phyloP scores from a whole-genome alignment of 92 coral and sea anemone genomes.

The Ricordea florida region DNA sequence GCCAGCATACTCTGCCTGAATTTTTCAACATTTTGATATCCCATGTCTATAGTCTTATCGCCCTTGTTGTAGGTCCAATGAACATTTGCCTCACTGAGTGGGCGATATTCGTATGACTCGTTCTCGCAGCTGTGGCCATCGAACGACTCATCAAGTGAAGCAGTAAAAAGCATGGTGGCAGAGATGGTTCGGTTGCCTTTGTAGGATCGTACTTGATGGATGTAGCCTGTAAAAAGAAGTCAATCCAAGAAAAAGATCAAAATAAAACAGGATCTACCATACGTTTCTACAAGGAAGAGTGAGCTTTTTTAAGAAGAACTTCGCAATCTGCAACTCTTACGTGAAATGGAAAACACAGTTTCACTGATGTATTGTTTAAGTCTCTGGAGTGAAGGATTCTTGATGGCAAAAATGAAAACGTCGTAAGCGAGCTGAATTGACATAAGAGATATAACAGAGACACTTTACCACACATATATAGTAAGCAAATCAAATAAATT shows the following conservation, averaged over 20 bases:
- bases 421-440: not conserved
- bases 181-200: slow-evolving; percentile 77
- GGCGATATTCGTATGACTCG: slow-evolving; percentile 77
- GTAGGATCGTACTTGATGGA: slow-evolving; percentile 93
- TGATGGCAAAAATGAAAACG: not conserved
- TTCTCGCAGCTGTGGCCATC: slow-evolving; percentile 81
- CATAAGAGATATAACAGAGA: not conserved
- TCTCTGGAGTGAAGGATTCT: not conserved
- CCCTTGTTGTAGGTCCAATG: slow-evolving; percentile 97
- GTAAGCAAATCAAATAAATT: too few relatives aligned
- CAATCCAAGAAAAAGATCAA: too few relatives aligned
- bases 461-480: not conserved
- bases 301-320: too few relatives aligned
- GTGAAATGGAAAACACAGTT: not conserved
- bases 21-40: slow-evolving; percentile 75
- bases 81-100: slow-evolving; percentile 84
- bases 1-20: slow-evolving; percentile 49
- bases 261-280: too few relatives aligned
- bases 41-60: slow-evolving; percentile 86
- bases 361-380: not conserved
- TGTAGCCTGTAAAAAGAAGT: slow-evolving; percentile 61
- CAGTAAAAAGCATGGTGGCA: slow-evolving; percentile 94
- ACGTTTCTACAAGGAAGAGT: too few relatives aligned
- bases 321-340: too few relatives aligned
- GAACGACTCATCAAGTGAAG: slow-evolving; percentile 69